Evolutionary conservation across 2,888 invertebrate genomes (phyloP).

Genomic region (Agonopterix subpropinquella): DNA sequence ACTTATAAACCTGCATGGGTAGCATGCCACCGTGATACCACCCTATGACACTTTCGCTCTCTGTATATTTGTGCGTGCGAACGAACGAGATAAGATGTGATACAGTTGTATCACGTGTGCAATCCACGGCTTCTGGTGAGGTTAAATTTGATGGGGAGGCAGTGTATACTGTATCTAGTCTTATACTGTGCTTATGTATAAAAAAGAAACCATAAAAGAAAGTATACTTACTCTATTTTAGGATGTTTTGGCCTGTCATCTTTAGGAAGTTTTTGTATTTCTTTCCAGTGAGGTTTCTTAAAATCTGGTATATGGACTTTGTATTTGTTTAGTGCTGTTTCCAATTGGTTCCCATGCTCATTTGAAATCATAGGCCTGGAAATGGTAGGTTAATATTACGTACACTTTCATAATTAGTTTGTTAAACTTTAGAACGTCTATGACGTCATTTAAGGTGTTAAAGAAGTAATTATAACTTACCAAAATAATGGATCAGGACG

Average conservation of each 20-base stretch:
- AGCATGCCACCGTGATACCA: too few species aligned
- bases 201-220: not conserved
- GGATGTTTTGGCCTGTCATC: constrained; percentile 50
- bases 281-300: constrained; percentile 55
- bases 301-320: constrained; percentile 44
- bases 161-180: too few species aligned
- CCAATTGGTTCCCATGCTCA: constrained; percentile 28
- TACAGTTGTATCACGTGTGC: too few species aligned
- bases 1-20: too few species aligned
- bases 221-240: constrained; percentile 36
- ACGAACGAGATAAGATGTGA: too few species aligned
- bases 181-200: not conserved
- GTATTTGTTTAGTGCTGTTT: constrained; percentile 29
- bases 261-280: constrained; percentile 51
- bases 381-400: not conserved
- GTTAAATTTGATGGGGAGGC: too few species aligned
- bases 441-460: not conserved
- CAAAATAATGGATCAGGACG: constrained; percentile 56
- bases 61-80: too few species aligned
- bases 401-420: not conserved
- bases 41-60: too few species aligned
- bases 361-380: constrained; percentile 46
- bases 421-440: not conserved
- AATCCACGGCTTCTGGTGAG: too few species aligned
- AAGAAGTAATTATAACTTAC: constrained; percentile 24